phyloP scores from a whole-genome alignment of 2,888 invertebrate species.

The Synanthedon myopaeformis region DNA sequence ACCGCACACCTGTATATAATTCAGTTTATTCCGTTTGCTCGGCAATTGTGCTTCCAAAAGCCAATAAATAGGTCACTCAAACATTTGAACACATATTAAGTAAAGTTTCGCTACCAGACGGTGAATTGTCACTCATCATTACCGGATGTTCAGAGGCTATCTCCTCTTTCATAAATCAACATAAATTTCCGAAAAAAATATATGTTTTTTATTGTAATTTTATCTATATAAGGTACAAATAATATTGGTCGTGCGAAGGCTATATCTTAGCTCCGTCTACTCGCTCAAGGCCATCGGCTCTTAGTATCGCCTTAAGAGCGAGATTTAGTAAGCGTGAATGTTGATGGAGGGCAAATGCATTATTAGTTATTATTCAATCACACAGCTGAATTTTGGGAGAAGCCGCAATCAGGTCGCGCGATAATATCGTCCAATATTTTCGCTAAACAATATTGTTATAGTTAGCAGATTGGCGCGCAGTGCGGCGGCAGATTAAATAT shows the following conservation, averaged over 20 bases:
- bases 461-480: background rate
- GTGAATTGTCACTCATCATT: slow-evolving; percentile 1
- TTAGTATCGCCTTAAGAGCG: no score
- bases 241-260: no score
- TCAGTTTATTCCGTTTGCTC: slow-evolving; percentile 1
- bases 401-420: slow-evolving; percentile 4
- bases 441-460: background rate
- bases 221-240: no score
- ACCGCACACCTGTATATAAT: background rate
- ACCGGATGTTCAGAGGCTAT: no score
- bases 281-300: no score
- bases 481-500: slow-evolving; percentile 7
- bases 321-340: no score
- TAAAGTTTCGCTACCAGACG: background rate
- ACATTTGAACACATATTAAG: slow-evolving; percentile 5
- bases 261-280: no score
- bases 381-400: slow-evolving; percentile 11
- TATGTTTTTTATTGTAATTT: no score
- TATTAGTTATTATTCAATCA: no score
- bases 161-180: no score
- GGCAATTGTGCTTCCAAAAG: background rate
- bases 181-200: no score
- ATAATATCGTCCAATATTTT: slow-evolving; percentile 1
- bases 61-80: background rate
- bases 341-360: no score